Base-by-base conservation (phyloP, 1,140 invertebrate species). In the Micrasema longulum region DNA sequence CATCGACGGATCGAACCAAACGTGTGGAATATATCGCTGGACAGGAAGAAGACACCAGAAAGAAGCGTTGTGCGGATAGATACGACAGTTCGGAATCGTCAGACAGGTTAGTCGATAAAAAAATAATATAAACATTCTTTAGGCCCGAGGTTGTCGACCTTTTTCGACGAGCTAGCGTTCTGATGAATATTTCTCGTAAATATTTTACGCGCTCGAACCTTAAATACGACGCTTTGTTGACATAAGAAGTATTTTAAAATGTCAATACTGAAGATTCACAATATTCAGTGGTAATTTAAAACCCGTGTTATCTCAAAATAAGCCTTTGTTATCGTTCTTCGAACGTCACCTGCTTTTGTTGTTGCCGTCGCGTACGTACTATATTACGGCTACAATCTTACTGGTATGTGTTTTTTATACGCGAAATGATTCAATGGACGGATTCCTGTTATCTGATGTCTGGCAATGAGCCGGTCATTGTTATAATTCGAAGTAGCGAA, bases 51-150 rank as follows among this genome's bases (percentile, higher is more conserved):
- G 86, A 87, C 71, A 91, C 88, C 79, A 89, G 91, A 80, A 93
- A 93, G 87, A 94, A 93, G 83, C 88, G 93, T 83, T 93, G 92
- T 84, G 87, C 91, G 78, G 92, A 94, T 88, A 88, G 92, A 87
- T 94, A 93, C 87, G 93, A 95, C 87, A 94, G 92, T 82, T 94
- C 92, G 77, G 93, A 94, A 85, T 94, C 92, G 81, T 93, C 92
- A 84, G 93, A 95, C 91, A 95, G 93, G 93, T 94, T 82, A 88
- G 86, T 80, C 14, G 7, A 64, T 20, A 52, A 43, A 60, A 12
- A 31, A 70, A 50, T 38, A 41, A 63, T 31, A 41, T 48, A 52
- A 45, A 62, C 63, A 62, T 62, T 68, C 48, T 47, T 64, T 10
- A n/a, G 10, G 48, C 43, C n/a, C 31, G 47, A 64, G 69, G 62